Base-by-base conservation (phyloP, 2,113 vertebrate species). In the Lipotes vexillifer region DNA sequence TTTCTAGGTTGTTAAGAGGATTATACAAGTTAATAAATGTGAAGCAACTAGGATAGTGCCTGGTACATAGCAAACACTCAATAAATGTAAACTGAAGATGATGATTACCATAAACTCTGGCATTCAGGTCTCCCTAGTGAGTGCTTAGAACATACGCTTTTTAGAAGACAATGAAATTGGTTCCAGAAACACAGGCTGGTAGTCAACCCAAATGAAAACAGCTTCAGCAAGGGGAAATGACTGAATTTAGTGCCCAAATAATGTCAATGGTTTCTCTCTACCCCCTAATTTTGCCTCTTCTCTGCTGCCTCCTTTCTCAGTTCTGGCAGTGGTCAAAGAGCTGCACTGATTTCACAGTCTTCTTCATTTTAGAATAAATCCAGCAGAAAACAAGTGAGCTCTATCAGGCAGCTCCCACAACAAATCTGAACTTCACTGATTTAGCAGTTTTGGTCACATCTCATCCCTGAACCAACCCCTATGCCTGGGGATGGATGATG, bases 31-130 rank as follows among this genome's bases (percentile, higher is more conserved):
- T 91, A 96, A 90, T 95, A 96, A 93, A 90, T 13, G 4, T 44
- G 57, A 93, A 90, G 44, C 86, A 84, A 55, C 88, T 69, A 93
- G 59, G 65, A 84, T 66, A 80, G 63, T 91, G 33, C 38, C 66
- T 94, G 86, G 20, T 85, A 89, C 25, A 59, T 61, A 95, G 44
- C 89, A 95, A 96, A 94, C 71, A 95, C 80, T 85, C 61, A 87
- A 55, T 96, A 96, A 96, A 94, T 89, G 49, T 94, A 96, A 97
- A 96, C n/a, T 15, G 69, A 88, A 36, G 65, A 69, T 55, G 75
- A 91, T 75, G 57, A 80, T 94, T 86, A 77, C 63, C 59, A 69
- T 93, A 84, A 87, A 82, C 63, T 93, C 82, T 75, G 89, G 12
- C 83, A 92, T 95, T 31, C 82, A 75, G 55, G n/a, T 93, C 86